These are phyloP conservation scores for Nematopogon swammerdamellus DNA, from an alignment of 2,888 invertebrate genomes.

Conservation along the genomic window DNA sequence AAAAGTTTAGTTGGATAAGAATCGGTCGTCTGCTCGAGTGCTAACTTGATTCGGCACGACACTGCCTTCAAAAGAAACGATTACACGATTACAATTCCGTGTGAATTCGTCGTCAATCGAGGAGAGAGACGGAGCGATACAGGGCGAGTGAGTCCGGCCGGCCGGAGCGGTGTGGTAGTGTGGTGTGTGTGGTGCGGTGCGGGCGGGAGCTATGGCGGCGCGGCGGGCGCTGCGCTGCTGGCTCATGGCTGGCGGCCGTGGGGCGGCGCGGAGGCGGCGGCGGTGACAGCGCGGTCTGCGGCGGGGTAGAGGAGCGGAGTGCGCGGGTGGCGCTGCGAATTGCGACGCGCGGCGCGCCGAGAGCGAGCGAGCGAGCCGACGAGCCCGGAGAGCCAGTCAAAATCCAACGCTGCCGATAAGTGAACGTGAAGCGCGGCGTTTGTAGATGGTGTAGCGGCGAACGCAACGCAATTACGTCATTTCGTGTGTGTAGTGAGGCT, in stretches of 20 bases:
- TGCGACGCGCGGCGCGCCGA: background rate
- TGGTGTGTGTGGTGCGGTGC: background rate
- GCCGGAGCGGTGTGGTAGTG: background rate
- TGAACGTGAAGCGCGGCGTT: background rate
- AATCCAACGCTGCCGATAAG: background rate
- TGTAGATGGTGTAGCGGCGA: background rate
- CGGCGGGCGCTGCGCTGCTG: background rate
- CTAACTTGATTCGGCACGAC: too few relatives aligned
- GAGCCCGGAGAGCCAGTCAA: background rate
- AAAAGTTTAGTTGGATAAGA: too few relatives aligned
- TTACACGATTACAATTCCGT: background rate
- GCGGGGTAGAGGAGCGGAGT: constrained; percentile 5
- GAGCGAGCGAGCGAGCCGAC: constrained; percentile 3
- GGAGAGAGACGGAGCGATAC: background rate
- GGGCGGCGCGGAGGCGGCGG: too few relatives aligned
- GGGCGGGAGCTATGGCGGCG: too few relatives aligned
- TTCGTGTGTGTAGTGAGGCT: background rate
- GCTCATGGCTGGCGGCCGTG: too few relatives aligned
- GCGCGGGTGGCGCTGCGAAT: constrained; percentile 5
- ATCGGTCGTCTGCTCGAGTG: too few relatives aligned
- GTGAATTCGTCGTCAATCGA: background rate
- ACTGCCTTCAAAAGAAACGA: constrained; percentile 1
- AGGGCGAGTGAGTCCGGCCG: background rate
- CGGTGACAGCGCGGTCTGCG: background rate
- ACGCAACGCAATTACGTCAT: constrained; percentile 1